phyloP scores from a whole-genome alignment of 2,113 vertebrate species.

The Eulemur macaco region DNA sequence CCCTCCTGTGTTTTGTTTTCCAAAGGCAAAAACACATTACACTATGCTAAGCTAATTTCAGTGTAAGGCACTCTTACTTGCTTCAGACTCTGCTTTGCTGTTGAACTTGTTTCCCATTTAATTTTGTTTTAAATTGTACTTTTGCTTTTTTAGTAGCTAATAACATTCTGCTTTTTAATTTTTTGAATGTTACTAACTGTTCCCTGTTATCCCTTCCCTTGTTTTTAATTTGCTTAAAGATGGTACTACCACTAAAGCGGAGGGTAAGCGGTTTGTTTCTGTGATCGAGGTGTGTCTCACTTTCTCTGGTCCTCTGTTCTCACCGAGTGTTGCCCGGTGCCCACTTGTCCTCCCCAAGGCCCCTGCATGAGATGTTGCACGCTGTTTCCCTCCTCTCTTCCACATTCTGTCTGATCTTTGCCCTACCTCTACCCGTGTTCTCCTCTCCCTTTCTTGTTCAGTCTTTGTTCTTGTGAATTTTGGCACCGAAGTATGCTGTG shows the following conservation, averaged over 20 bases:
- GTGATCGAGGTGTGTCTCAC: conserved; percentile 86
- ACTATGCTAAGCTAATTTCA: conserved; percentile 6
- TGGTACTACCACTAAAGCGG: conserved; percentile 94
- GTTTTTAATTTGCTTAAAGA: conserved; percentile 96
- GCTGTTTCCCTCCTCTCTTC: conserved; percentile 70
- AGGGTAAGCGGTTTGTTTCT: conserved; percentile 95
- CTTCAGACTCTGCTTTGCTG: conserved; percentile 72
- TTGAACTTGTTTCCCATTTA: conserved; percentile 63
- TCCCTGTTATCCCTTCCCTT: conserved; percentile 91
- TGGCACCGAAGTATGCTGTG: conserved; percentile 32
- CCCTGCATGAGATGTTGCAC: conserved; percentile 93
- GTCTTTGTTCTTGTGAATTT: conserved; percentile 55
- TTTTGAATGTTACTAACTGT: conserved; percentile 85
- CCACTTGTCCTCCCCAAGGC: conserved; percentile 84
- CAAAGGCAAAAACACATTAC: not conserved
- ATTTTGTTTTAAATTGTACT: conserved; percentile 73
- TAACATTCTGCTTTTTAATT: conserved; percentile 82
- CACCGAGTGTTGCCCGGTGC: conserved; percentile 81
- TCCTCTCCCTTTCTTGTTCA: conserved; percentile 28
- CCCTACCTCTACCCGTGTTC: conserved; percentile 47
- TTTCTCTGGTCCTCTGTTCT: conserved; percentile 81
- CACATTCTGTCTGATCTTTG: conserved; percentile 78
- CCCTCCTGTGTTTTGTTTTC: not conserved
- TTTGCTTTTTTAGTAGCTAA: conserved; percentile 80
- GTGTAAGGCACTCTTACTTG: not conserved